Percentiles rank a stretch among this genome's conserved stretches.
Conservation (phyloP, 2,797 vertebrate genomes). For the Onychomys torridus region DNA sequence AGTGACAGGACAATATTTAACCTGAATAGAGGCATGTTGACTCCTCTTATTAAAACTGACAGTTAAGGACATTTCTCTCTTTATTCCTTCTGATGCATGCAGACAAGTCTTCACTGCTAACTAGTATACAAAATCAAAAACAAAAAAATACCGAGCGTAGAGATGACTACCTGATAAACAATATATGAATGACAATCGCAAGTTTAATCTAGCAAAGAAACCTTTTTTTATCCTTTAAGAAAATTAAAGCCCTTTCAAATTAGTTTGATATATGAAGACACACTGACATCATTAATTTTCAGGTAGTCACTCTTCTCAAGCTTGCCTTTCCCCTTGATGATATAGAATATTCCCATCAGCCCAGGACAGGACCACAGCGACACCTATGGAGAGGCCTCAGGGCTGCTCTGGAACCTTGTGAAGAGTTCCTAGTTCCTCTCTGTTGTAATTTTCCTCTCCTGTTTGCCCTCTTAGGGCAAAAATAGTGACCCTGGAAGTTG, state of each 20-base stretch:
- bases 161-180: constrained; percentile 95
- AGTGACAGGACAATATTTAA: constrained; percentile 98
- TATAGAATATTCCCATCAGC: constrained; percentile 48
- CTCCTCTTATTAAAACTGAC: constrained; percentile 98
- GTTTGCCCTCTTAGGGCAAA: background rate
- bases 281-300: constrained; percentile 91
- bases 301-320: constrained; percentile 78
- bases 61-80: constrained; percentile 97
- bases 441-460: background rate
- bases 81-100: constrained; percentile 96
- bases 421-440: background rate
- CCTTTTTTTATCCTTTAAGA: constrained; percentile 93
- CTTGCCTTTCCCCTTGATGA: constrained; percentile 46
- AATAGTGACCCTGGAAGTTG: constrained; percentile 5
- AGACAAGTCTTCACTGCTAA: constrained; percentile 96
- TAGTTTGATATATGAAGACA: constrained; percentile 91
- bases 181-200: constrained; percentile 99
- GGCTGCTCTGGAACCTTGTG: background rate
- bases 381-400: constrained; percentile 79
- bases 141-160: constrained; percentile 94
- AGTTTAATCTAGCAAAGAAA: constrained; percentile 97
- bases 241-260: constrained; percentile 93
- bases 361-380: constrained; percentile 83
- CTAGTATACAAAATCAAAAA: constrained; percentile 97
- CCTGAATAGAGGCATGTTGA: constrained; percentile 97